phyloP scores from a whole-genome alignment of 2,113 vertebrate species.

The Mus musculus region GRCm39 chr4:36071501-36072000 shows the following conservation, averaged over 20 bases:
- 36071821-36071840: neutral
- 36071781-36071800: slow-evolving; percentile 42
- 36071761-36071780: neutral
- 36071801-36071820: neutral
- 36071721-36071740: neutral
- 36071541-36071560: neutral
- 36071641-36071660: neutral
- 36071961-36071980: neutral
- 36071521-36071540: slow-evolving; percentile 44
- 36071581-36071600: neutral
- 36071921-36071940: slow-evolving; percentile 61
- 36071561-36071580: too few species aligned
- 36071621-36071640: slow-evolving; percentile 21
- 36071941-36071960: slow-evolving; percentile 57
- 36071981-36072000: neutral
- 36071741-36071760: slow-evolving; percentile 4
- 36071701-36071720: slow-evolving; percentile 31
- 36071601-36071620: neutral
- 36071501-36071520: slow-evolving; percentile 1
- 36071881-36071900: slow-evolving; percentile 38
- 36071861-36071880: neutral
- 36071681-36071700: neutral
- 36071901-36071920: slow-evolving; percentile 45
- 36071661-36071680: slow-evolving; percentile 24
- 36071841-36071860: neutral